phyloP scores from a whole-genome alignment of 2,888 invertebrate species.

The Amblyjoppa fuscipennis region DNA sequence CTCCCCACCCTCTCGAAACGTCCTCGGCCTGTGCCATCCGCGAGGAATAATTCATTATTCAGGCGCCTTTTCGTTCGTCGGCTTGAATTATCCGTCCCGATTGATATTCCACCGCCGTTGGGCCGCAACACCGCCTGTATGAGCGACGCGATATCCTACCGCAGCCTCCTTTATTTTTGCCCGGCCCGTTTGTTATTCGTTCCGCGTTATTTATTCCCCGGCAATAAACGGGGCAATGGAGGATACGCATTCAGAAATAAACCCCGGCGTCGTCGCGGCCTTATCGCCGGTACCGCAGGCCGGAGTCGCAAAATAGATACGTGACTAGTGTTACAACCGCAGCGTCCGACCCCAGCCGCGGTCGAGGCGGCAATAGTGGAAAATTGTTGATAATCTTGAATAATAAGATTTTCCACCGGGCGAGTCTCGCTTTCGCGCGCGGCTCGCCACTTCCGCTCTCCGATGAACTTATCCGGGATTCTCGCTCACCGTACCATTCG shows the following conservation, averaged over 20 bases:
- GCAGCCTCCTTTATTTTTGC: not conserved
- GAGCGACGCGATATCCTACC: slow-evolving; percentile 9
- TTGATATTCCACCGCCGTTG: slow-evolving; percentile 1
- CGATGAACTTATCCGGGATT: not conserved
- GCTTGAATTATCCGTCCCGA: not conserved
- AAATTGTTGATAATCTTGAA: slow-evolving; percentile 37
- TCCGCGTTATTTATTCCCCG: slow-evolving; percentile 47
- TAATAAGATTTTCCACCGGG: slow-evolving; percentile 44
- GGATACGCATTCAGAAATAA: slow-evolving; percentile 59
- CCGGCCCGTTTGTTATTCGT: slow-evolving; percentile 47
- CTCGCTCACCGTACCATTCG: not conserved
- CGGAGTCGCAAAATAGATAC: slow-evolving; percentile 68
- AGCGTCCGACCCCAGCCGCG: slow-evolving; percentile 31
- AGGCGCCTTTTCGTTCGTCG: not conserved
- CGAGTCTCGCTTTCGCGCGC: slow-evolving; percentile 33
- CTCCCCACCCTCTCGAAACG: not conserved
- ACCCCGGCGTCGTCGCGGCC: slow-evolving; percentile 50
- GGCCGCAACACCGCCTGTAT: not conserved
- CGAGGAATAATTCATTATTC: slow-evolving; percentile 25
- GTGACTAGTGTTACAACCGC: slow-evolving; percentile 66
- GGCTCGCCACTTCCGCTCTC: slow-evolving; percentile 49
- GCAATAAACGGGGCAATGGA: slow-evolving; percentile 65
- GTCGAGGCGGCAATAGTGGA: not conserved
- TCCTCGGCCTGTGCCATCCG: not conserved
- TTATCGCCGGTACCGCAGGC: slow-evolving; percentile 63